Percentiles rank a stretch among this genome's conserved stretches.
Conservation (phyloP, 2,888 invertebrate genomes). For the Watsonalla cultraria region DNA sequence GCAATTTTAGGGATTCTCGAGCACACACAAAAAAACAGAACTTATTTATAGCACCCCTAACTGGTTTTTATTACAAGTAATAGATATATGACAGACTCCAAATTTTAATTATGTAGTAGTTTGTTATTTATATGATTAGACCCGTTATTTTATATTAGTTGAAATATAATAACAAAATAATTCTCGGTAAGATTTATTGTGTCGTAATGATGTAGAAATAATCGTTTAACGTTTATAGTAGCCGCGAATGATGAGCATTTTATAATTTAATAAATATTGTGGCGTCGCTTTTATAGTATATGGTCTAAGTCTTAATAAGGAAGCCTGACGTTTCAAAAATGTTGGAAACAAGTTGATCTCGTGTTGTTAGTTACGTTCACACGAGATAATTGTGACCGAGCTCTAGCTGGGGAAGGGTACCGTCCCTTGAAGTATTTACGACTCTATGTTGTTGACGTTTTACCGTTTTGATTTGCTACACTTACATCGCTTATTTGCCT, state of each 20-base stretch:
- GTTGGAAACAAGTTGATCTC: slow-evolving; percentile 5
- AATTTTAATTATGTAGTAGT: not conserved
- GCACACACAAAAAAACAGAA: no score
- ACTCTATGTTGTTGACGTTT: not conserved
- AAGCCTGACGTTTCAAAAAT: slow-evolving; percentile 2
- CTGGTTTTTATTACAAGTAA: no score
- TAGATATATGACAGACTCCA: no score
- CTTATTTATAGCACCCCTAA: no score
- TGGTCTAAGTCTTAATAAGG: slow-evolving; percentile 9
- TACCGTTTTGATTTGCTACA: not conserved
- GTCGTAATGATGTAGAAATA: slow-evolving; percentile 14
- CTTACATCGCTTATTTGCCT: not conserved
- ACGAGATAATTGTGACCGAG: slow-evolving; percentile 7
- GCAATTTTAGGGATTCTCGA: no score
- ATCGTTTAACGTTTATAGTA: slow-evolving; percentile 19
- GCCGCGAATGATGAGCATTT: slow-evolving; percentile 6
- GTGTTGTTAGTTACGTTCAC: slow-evolving; percentile 5
- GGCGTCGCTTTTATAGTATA: not conserved
- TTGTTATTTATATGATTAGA: not conserved
- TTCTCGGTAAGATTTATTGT: slow-evolving; percentile 10
- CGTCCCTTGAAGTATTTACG: not conserved
- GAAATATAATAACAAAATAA: slow-evolving; percentile 6
- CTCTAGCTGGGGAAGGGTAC: not conserved
- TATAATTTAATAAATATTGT: slow-evolving; percentile 6
- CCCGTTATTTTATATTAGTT: slow-evolving; percentile 9